Base-by-base conservation (phyloP, 2,888 invertebrate species). In the Theodoxus fluviatilis region DNA sequence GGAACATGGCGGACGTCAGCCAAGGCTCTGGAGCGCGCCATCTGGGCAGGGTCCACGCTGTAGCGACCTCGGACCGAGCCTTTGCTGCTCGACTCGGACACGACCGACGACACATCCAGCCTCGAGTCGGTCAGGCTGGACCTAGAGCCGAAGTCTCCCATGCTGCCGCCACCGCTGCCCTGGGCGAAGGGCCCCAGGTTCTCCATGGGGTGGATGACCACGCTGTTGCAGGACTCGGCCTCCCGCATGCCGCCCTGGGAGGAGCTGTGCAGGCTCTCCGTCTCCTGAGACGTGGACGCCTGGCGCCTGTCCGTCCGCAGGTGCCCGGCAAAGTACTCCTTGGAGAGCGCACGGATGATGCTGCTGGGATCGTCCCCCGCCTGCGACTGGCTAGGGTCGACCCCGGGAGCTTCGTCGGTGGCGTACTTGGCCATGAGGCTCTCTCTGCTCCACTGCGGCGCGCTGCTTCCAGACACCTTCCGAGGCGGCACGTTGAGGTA, bases 341-440 rank as follows among this genome's bases (percentile, higher is more conserved):
- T 80, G 3, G 84, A 81, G 12, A 84, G 76, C 71, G 81, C 82
- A 43, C 84, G 72, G 71, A 84, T 76, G 73, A 84, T 79, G 4
- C 81, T 81, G 22, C 77, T 80, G 18, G 75, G 75, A 7, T 78
- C 72, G 63, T 78, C 74, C n/a, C 47, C 47, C 0, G 40, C 25
- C 1, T 37, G 61, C 15, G n/a, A 18, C 47, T 69, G 49, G 4
- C 31, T n/a, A 31, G 47, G 18, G 7, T 6, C 37, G 9, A n/a
- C 33, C 7, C 67, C 68, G 31, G 64, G 35, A 12, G 47, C 49
- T 6, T 73, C 71, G 49, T 76, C 76, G 15, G 76, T 74, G 35
- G 72, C 70, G 63, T 76, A 76, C 37, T 75, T 74, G 22, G 71
- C 75, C 59, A 73, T 71, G n/a, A 75, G 74, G 55, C 74, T 73